Conservation (phyloP, 2,797 vertebrate genomes). For the Sarcophilus harrisii region DNA sequence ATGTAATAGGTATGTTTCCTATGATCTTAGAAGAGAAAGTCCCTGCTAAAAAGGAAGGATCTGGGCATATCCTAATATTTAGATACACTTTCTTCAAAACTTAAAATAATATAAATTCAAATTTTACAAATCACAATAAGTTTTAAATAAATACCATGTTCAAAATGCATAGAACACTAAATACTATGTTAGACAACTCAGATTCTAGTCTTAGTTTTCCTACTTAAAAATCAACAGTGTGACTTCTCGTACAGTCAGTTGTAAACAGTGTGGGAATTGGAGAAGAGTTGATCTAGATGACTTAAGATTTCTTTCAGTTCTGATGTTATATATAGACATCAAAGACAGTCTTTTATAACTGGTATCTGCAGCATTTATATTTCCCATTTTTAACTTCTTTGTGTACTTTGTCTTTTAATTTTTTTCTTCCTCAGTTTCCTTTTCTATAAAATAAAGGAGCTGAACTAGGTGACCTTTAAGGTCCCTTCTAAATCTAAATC, state of each 20-base stretch:
- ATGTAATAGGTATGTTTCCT: background rate
- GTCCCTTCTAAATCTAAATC: background rate
- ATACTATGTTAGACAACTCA: background rate
- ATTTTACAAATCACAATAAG: background rate
- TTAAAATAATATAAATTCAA: background rate
- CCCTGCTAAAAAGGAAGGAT: background rate
- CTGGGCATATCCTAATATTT: background rate
- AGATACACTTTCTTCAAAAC: background rate
- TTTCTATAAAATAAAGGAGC: background rate
- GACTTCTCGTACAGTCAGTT: rapidly evolving
- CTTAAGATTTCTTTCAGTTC: background rate
- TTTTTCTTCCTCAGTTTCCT: background rate
- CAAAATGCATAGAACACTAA: background rate
- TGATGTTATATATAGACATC: background rate
- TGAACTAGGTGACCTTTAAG: background rate
- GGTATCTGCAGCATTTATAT: background rate
- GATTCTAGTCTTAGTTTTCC: background rate
- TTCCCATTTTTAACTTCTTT: background rate
- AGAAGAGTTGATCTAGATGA: background rate
- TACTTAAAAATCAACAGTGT: rapidly evolving
- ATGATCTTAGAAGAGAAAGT: background rate
- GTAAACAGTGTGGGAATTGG: background rate
- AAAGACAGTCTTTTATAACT: background rate
- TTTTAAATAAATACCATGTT: background rate
- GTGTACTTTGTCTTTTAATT: background rate